These are phyloP conservation scores for Rhipidura dahli DNA, from an alignment of 2,113 vertebrate genomes.

Conservation along the genomic window DNA sequence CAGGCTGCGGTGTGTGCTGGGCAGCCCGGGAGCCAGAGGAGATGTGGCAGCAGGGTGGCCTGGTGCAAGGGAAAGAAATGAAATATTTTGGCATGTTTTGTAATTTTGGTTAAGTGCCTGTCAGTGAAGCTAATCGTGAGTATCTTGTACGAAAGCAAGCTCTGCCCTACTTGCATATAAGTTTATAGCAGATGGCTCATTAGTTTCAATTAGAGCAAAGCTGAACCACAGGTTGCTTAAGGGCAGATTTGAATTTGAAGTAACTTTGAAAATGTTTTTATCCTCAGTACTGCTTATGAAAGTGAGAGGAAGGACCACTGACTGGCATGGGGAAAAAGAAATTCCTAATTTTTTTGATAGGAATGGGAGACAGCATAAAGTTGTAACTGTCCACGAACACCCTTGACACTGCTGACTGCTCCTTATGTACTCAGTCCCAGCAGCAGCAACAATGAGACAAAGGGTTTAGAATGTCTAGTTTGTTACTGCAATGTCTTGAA, in stretches of 20 bases:
- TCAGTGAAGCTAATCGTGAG: not conserved
- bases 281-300: not conserved
- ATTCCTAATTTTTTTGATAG: not conserved
- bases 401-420: not conserved
- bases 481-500: not conserved
- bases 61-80: not conserved
- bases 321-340: not conserved
- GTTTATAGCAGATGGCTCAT: slow-evolving; percentile 55
- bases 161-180: slow-evolving; percentile 44
- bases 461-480: not conserved
- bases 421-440: not conserved
- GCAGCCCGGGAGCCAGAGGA: not conserved
- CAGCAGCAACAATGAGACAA: not conserved
- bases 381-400: not conserved
- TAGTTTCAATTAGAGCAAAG: slow-evolving; percentile 53
- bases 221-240: slow-evolving; percentile 33
- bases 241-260: slow-evolving; percentile 49
- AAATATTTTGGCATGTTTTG: slow-evolving; percentile 5
- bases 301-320: not conserved
- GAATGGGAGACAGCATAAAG: not conserved
- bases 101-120: slow-evolving; percentile 17
- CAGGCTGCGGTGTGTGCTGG: not conserved
- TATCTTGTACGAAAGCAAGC: not conserved
- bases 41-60: not conserved
- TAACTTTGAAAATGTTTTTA: slow-evolving; percentile 34